Conservation (phyloP, 2,888 invertebrate genomes). For the Galerucella calmariensis region DNA sequence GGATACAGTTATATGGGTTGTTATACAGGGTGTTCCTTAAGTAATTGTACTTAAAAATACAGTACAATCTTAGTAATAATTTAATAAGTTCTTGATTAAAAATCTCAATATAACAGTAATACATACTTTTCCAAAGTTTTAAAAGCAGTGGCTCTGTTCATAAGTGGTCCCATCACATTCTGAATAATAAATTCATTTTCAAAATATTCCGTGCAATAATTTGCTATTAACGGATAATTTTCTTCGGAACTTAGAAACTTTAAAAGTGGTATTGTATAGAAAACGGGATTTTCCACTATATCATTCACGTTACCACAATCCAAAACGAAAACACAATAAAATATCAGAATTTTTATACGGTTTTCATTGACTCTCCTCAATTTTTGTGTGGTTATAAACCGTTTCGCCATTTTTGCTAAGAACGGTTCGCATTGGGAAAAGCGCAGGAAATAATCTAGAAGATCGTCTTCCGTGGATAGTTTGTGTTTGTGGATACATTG, state of each 20-base stretch:
- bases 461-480: constrained; percentile 36
- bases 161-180: constrained; percentile 67
- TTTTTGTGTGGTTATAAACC: constrained; percentile 46
- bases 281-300: constrained; percentile 48
- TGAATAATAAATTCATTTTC: constrained; percentile 68
- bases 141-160: constrained; percentile 56
- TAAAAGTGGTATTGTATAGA: constrained; percentile 56
- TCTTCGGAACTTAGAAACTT: constrained; percentile 66
- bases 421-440: constrained; percentile 53
- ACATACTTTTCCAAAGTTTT: constrained; percentile 23
- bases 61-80: too few relatives aligned
- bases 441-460: constrained; percentile 46
- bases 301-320: constrained; percentile 49
- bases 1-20: too few relatives aligned
- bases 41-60: too few relatives aligned
- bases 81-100: too few relatives aligned
- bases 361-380: constrained; percentile 47
- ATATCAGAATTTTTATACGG: constrained; percentile 48
- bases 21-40: too few relatives aligned
- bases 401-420: constrained; percentile 47
- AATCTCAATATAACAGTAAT: neutral
- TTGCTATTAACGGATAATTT: constrained; percentile 64
- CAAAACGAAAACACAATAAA: constrained; percentile 55
- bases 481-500: constrained; percentile 32
- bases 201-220: constrained; percentile 66